Evolutionary conservation across 2,113 vertebrate genomes (phyloP).

Genomic region (Forbesichthys papilliferus): DNA sequence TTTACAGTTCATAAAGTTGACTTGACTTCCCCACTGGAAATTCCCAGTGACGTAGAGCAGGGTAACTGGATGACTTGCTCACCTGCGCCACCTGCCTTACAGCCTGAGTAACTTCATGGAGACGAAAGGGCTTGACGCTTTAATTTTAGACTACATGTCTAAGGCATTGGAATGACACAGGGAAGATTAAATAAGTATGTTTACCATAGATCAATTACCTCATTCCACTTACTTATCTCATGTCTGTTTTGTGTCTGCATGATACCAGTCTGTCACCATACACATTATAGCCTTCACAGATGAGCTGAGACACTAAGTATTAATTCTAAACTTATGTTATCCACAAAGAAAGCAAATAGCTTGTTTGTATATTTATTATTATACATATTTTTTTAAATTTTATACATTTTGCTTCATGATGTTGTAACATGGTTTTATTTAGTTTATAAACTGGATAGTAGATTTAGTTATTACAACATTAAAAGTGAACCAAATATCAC

Average conservation of each 20-base stretch:
- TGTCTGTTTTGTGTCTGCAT: no score
- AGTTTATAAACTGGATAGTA: constrained; percentile 32
- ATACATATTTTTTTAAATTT: constrained; percentile 54
- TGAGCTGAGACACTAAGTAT: not conserved
- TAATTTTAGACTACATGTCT: no score
- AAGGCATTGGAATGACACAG: not conserved
- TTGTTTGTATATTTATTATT: constrained; percentile 52
- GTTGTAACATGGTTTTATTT: constrained; percentile 46
- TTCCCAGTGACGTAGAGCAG: constrained; percentile 73
- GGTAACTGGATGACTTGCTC: not conserved
- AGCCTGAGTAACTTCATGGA: not conserved
- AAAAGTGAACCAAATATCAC: constrained; percentile 65
- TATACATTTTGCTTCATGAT: constrained; percentile 28
- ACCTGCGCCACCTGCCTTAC: constrained; percentile 43
- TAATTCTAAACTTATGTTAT: constrained; percentile 16
- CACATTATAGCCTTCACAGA: no score
- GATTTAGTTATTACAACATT: constrained; percentile 69
- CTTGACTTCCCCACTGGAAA: constrained; percentile 75
- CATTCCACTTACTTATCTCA: not conserved
- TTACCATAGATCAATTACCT: not conserved
- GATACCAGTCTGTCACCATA: no score
- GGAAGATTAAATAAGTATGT: not conserved
- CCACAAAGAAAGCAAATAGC: constrained; percentile 7
- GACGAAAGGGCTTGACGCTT: not conserved
- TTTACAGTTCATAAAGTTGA: constrained; percentile 38